Conservation (phyloP, 2,797 vertebrate genomes). For the Coregonus sp. region DNA sequence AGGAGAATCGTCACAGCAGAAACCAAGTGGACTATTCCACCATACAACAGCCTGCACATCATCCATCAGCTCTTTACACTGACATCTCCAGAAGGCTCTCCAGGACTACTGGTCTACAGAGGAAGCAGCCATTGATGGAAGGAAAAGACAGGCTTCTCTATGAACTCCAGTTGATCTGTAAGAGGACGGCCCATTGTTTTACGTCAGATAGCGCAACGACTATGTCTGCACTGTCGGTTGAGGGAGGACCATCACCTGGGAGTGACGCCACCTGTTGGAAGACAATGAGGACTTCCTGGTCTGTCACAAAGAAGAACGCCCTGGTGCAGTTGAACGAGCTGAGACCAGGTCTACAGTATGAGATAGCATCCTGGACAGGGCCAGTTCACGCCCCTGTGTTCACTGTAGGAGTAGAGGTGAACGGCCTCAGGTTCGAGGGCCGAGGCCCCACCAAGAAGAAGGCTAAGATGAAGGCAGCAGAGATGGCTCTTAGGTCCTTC, state of each 20-base stretch:
- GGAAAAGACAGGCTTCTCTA: conserved; percentile 78
- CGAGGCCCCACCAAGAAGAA: conserved; percentile 90
- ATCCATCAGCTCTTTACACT: conserved; percentile 54
- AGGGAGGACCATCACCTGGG: background rate
- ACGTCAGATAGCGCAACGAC: background rate
- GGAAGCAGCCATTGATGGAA: conserved; percentile 83
- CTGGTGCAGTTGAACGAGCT: conserved; percentile 92
- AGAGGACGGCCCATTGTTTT: conserved; percentile 48
- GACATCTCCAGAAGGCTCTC: conserved; percentile 28
- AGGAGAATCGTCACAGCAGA: conserved; percentile 85
- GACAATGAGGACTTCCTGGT: conserved; percentile 75
- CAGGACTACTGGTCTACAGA: conserved; percentile 67
- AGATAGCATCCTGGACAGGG: conserved; percentile 84
- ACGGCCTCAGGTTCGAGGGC: conserved; percentile 88
- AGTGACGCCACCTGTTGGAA: background rate
- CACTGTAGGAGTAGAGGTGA: conserved; percentile 88
- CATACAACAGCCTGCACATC: conserved; percentile 49
- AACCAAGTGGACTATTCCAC: conserved; percentile 74
- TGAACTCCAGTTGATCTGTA: conserved; percentile 79
- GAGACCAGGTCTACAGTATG: conserved; percentile 86
- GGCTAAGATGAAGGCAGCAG: conserved; percentile 91
- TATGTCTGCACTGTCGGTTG: background rate
- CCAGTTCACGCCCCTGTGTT: conserved; percentile 90
- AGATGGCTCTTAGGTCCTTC: conserved; percentile 88
- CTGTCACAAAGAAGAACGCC: conserved; percentile 85